Base-by-base conservation (phyloP, 2,888 invertebrate genomes). In the Laspeyria flexula region DNA sequence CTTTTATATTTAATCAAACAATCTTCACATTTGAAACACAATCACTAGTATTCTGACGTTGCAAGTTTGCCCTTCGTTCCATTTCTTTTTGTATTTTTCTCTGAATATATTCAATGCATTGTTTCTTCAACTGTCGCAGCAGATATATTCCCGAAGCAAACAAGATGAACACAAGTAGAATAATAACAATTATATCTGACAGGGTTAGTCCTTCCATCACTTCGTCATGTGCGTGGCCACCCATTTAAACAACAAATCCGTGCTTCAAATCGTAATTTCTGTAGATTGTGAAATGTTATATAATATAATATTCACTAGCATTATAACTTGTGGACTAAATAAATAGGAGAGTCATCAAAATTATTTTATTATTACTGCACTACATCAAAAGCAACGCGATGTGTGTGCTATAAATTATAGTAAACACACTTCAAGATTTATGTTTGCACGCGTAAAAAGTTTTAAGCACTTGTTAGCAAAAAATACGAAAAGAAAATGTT, bases 171-270 rank as follows among this genome's bases (percentile, higher is more conserved):
- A 69, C 52, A 7, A 75, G 34, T n/a, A 75, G 35, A 12, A 73
- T 49, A 0, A 73, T 45, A 31, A 81, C 64, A 9, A 82, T 47
- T 6, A 77, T 60, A 37, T 88, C 86, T 11, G 71, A 64, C 15
- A 69, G 43, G 9, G 79, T 64, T 10, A 81, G 45, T 21, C 49
- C 60, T 10, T 81, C 81, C 62, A 80, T 78, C 2, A 81, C 66
- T 70, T 87, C 83, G 25, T 73, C 62, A 47, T 84, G 76, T 12
- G 82, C 80, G 57, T 86, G 84, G 16, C 81, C 75, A 44, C 70
- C 59, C 72, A 73, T 57, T 44, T 43, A 40, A 34, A 2, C 30
- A 11, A 38, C 12, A 25, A 58, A 62, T 50, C 11, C 52, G 60
- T 41, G 56, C 37, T 35, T 54, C 42, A 45, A 56, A 57, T 55